phyloP scores from a whole-genome alignment of 2,888 invertebrate genomes.

The Amblyjoppa proteus region DNA sequence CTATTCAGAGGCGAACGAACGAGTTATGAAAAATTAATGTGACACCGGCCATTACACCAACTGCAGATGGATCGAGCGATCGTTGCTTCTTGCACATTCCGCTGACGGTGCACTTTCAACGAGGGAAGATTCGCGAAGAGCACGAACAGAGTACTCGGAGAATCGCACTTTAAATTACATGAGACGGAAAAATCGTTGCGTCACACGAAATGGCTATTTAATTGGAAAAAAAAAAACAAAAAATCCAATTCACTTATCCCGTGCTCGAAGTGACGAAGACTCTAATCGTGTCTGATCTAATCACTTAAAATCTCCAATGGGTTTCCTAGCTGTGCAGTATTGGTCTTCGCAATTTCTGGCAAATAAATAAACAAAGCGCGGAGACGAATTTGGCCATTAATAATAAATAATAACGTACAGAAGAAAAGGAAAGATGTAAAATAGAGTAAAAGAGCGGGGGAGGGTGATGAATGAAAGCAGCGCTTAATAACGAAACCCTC shows the following conservation, averaged over 20 bases:
- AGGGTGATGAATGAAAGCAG: conserved; percentile 57
- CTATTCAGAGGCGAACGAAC: no score
- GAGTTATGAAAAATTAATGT: no score
- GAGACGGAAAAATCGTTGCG: conserved; percentile 12
- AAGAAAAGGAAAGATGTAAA: not conserved
- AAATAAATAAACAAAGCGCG: conserved; percentile 28
- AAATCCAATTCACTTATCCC: no score
- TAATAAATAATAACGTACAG: conserved; percentile 42
- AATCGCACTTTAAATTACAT: conserved; percentile 16
- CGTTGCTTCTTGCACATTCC: no score
- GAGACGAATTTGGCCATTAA: conserved; percentile 20
- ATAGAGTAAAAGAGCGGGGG: not conserved
- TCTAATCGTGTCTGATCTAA: no score
- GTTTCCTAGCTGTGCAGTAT: no score
- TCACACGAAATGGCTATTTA: no score
- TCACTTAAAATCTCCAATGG: not conserved
- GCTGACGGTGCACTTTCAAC: no score
- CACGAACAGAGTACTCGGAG: conserved; percentile 8
- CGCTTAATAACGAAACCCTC: conserved; percentile 60
- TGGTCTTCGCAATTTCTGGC: not conserved
- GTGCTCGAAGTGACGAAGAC: no score
- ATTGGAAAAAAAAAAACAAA: no score
- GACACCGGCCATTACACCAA: no score
- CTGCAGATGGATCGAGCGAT: no score
- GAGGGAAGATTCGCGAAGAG: not conserved